Evolutionary conservation across 2,888 invertebrate genomes (phyloP), one percentile per base, ranked within the genome.

Genomic region (Tanytarsus gracilentus): DNA sequence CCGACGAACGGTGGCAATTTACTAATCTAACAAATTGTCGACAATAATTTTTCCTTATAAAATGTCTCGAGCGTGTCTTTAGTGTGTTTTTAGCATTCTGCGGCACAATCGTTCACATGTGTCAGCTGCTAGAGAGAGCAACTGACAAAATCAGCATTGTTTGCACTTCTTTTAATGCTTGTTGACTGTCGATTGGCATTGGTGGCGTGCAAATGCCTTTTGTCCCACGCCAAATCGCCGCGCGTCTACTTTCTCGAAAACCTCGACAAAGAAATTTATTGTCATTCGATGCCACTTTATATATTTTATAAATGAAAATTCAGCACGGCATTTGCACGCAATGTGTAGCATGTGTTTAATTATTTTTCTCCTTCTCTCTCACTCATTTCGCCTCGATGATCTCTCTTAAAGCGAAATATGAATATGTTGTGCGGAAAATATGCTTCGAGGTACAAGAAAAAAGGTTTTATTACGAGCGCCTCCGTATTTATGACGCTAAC

Each of bases 1-100:
- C 33, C 9, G 33, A 33, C 33, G 33, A 33, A 51, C 27, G n/a
- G n/a, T 18, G 29, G 30, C 52, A 52, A 52, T 52, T 52, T 52
- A 52, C 29, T 29, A 18, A 52, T 52, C 52, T 52, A 52, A 52
- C 52, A 52, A 52, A 52, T 52, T 52, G 52, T 49, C 25, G 33
- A 52, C 29, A 21, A 52, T 52, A 52, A 52, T 52, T 52, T 52
- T 52, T 52, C 14, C 29, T 52, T 52, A 44, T 44, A 18, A n/a
- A n/a, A n/a, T n/a, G n/a, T n/a, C n/a, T n/a, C n/a, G n/a, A n/a
- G n/a, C n/a, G n/a, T n/a, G n/a, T n/a, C n/a, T n/a, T n/a, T n/a
- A n/a, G n/a, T n/a, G n/a, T n/a, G n/a, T n/a, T n/a, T n/a, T n/a
- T n/a, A n/a, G n/a, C n/a, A n/a, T n/a, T n/a, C n/a, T n/a, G n/a